A percentile compares a stretch with the other conserved stretches of the same genome.
Evolutionary conservation across 2,888 invertebrate species (phyloP).

Genomic region (Luffia ferchaultella): DNA sequence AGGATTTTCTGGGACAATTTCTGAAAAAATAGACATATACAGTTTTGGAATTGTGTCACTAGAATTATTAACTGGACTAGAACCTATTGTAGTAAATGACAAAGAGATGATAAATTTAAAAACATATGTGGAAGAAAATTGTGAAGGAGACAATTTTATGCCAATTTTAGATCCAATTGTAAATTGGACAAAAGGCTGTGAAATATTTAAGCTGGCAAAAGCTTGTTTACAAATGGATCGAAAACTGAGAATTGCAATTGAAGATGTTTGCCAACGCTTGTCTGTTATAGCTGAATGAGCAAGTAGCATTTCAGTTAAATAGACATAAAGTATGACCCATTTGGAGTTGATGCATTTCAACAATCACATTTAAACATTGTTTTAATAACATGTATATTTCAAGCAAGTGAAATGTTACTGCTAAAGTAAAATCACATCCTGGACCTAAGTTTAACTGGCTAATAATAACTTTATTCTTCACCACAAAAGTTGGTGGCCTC

Average conservation of each 20-base stretch:
- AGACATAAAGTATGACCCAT: too few species aligned
- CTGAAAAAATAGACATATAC: slow-evolving; percentile 79
- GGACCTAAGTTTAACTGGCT: too few species aligned
- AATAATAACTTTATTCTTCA: too few species aligned
- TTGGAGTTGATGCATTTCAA: too few species aligned
- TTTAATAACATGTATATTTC: too few species aligned
- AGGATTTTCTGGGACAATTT: slow-evolving; percentile 72
- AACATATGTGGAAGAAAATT: slow-evolving; percentile 60
- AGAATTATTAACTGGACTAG: slow-evolving; percentile 75
- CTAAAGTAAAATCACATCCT: too few species aligned
- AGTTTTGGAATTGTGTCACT: slow-evolving; percentile 81
- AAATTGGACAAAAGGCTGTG: slow-evolving; percentile 56
- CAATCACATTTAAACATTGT: too few species aligned
- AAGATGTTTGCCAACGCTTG: slow-evolving; percentile 47
- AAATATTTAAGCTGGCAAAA: slow-evolving; percentile 61
- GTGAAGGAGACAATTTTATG: slow-evolving; percentile 49
- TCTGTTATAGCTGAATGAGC: slow-evolving; percentile 22
- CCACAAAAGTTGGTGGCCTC: too few species aligned
- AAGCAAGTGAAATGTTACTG: too few species aligned
- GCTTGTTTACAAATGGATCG: slow-evolving; percentile 65
- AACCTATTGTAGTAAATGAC: slow-evolving; percentile 67
- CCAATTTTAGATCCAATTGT: slow-evolving; percentile 64
- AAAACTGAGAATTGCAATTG: slow-evolving; percentile 66
- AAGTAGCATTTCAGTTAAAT: too few species aligned
- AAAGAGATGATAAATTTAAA: slow-evolving; percentile 49